Evolutionary conservation across 2,888 invertebrate genomes (phyloP).

Genomic region (Julus scandinavius): DNA sequence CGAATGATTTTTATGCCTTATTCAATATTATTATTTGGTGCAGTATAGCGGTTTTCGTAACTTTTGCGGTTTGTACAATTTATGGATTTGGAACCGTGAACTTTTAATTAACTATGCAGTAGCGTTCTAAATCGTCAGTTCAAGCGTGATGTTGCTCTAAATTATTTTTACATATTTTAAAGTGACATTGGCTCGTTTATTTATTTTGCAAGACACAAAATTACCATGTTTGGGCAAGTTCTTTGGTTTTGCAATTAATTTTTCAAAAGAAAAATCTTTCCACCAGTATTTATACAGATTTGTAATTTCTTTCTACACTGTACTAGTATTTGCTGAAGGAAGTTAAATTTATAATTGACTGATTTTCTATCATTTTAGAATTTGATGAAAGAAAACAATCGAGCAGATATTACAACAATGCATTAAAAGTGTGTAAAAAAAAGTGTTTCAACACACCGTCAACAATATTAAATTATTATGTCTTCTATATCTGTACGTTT

Average conservation of each 20-base stretch:
- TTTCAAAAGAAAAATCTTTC: neutral
- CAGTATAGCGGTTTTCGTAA: neutral
- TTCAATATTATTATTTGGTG: neutral
- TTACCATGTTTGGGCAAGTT: neutral
- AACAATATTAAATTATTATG: neutral
- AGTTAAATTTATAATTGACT: neutral
- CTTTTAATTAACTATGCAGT: constrained; percentile 2
- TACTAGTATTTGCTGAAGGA: neutral
- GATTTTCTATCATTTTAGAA: neutral
- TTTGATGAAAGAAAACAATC: neutral
- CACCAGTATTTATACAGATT: neutral
- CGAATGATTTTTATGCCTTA: neutral
- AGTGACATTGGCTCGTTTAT: neutral
- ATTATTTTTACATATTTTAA: neutral
- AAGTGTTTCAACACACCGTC: neutral
- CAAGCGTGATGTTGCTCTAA: neutral
- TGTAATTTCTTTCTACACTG: neutral
- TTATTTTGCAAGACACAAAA: neutral
- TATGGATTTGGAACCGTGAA: neutral
- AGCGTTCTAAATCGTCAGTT: neutral
- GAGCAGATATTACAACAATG: neutral
- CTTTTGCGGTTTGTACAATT: neutral
- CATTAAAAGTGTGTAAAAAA: neutral
- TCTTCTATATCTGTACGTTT: neutral
- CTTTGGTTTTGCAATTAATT: neutral